Conservation (phyloP, 1,140 invertebrate genomes). For the Thalassaphorura encarpata region DNA sequence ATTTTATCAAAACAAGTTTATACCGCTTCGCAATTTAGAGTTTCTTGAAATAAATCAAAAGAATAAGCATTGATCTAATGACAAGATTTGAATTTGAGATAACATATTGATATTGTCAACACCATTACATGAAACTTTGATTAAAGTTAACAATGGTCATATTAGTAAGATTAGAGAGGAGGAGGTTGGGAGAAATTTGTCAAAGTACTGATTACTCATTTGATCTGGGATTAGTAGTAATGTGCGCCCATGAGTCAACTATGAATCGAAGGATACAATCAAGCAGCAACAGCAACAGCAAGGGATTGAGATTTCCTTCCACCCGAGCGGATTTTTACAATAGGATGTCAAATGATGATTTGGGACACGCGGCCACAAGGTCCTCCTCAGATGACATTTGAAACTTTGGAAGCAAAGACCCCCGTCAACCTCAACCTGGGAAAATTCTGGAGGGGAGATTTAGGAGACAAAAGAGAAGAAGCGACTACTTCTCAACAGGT, state of each 20-base stretch:
- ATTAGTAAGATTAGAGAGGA: too few relatives aligned
- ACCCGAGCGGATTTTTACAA: slow-evolving; percentile 19
- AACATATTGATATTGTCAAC: too few relatives aligned
- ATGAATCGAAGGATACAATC: too few relatives aligned
- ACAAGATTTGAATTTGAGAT: too few relatives aligned
- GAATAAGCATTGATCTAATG: slow-evolving; percentile 5
- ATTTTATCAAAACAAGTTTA: neutral
- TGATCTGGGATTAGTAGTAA: too few relatives aligned
- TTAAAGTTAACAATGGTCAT: too few relatives aligned
- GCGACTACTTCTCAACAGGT: slow-evolving; percentile 31
- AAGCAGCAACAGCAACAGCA: too few relatives aligned
- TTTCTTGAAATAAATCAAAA: neutral
- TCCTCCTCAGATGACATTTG: too few relatives aligned
- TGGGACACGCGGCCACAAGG: slow-evolving; percentile 29
- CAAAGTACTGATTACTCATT: too few relatives aligned
- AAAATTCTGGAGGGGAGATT: slow-evolving; percentile 22
- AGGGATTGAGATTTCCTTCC: slow-evolving; percentile 18
- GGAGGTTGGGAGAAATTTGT: too few relatives aligned
- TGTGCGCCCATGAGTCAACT: too few relatives aligned
- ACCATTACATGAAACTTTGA: too few relatives aligned
- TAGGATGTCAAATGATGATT: slow-evolving; percentile 31
- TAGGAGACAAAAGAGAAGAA: slow-evolving; percentile 28
- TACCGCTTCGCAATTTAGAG: neutral
- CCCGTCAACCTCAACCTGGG: slow-evolving; percentile 19
- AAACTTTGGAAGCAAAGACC: slow-evolving; percentile 10